Conservation (phyloP, 1,140 invertebrate genomes). For the Calephelis virginiensis region DNA sequence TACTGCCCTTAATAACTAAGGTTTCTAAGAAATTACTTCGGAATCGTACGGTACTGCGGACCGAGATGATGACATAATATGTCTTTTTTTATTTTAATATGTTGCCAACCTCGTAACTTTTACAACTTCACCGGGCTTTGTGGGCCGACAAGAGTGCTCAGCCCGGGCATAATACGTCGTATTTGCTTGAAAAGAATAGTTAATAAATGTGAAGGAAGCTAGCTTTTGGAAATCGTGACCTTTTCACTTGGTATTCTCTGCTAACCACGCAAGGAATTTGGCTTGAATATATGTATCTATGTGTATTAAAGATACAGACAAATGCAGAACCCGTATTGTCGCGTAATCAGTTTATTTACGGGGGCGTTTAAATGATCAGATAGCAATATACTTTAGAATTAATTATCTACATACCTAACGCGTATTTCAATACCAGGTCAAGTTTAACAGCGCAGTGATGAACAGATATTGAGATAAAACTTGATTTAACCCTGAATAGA, state of each 20-base stretch:
- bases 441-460: not conserved
- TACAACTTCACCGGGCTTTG: no score
- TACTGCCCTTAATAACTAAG: no score
- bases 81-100: no score
- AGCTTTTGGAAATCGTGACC: not conserved
- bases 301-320: not conserved
- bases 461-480: constrained; percentile 6
- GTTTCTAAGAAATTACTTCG: no score
- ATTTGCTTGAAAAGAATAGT: no score
- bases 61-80: no score
- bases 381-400: not conserved
- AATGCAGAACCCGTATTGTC: not conserved
- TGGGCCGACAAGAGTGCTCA: no score
- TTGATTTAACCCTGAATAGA: not conserved
- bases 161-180: no score
- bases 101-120: no score
- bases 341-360: constrained; percentile 1
- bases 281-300: not conserved
- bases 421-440: constrained; percentile 1
- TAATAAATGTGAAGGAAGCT: no score
- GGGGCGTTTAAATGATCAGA: constrained; percentile 9
- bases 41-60: no score
- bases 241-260: not conserved
- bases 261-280: not conserved
- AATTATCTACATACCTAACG: not conserved